Percentiles rank a stretch among this genome's conserved stretches.
These are phyloP conservation scores for Lepidurus apus DNA, from an alignment of 1,140 invertebrate species.

Conservation along the genomic window DNA sequence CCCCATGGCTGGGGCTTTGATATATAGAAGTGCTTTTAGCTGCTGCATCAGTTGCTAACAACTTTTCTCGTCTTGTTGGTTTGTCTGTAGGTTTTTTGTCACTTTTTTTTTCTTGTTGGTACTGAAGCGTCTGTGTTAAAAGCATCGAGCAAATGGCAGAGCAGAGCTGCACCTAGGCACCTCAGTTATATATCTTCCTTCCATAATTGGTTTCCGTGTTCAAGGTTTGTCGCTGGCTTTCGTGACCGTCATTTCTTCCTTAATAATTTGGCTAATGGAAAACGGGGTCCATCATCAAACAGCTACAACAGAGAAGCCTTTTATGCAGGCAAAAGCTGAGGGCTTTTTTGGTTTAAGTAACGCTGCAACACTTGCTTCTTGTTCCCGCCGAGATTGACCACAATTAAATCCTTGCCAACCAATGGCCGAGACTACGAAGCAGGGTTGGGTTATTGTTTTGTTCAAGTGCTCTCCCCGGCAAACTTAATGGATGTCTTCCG, in stretches of 20 bases:
- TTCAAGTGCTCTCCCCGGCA: not conserved
- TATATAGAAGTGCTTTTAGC: no score
- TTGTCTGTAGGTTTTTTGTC: not conserved
- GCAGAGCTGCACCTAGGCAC: not conserved
- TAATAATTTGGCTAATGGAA: slow-evolving; percentile 12
- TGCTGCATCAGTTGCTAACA: no score
- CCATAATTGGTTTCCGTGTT: slow-evolving; percentile 18
- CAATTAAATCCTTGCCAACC: slow-evolving; percentile 19
- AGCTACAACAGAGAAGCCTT: not conserved
- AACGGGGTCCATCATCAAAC: not conserved
- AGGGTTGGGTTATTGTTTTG: slow-evolving; percentile 19
- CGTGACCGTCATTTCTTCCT: not conserved
- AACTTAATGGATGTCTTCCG: slow-evolving; percentile 21
- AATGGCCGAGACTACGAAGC: not conserved
- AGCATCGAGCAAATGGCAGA: not conserved
- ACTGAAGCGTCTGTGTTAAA: not conserved
- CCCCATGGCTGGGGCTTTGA: no score
- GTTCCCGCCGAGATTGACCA: not conserved
- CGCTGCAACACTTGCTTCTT: not conserved
- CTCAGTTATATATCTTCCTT: slow-evolving; percentile 4
- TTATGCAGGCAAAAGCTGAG: not conserved
- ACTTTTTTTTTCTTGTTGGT: not conserved
- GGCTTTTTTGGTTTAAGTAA: not conserved
- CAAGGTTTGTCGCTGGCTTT: slow-evolving; percentile 14
- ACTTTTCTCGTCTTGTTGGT: not conserved